Evolutionary conservation across 2,888 invertebrate species (phyloP), one percentile per base, ranked within the genome.

Genomic region (Hemaris fuciformis): DNA sequence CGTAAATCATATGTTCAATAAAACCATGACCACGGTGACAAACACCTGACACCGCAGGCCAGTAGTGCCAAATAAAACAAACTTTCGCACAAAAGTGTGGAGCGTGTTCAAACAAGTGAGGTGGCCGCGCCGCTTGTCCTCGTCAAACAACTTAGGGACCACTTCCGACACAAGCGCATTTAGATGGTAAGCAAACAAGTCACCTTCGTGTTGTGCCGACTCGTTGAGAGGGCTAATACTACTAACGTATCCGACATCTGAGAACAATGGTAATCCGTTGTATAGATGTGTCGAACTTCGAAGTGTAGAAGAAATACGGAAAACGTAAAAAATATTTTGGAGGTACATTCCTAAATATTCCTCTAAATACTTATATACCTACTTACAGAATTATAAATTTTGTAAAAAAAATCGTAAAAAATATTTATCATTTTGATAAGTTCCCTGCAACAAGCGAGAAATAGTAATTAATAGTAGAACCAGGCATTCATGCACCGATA

Each of bases 131-230:
- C 65, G 57, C 63, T 67, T 61, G 57, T 61, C 70, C 69, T 72
- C 57, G 58, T 61, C 67, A 74, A 71, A 76, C 76, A 73, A 67
- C 68, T 68, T 60, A 68, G 62, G 59, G 59, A 62, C 48, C 63
- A 65, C 65, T 43, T 57, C 38, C 25, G 20, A 25, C 8, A 38
- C 25, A 38, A 60, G 25, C 23, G 23, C 38, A 23, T 60, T 48
- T 25, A 41, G 46, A 38, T 42, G 23, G 38, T 38, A 46, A 31
- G 34, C 38, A 48, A 60, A 53, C 60, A 60, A 18, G 18, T 34
- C 60, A 23, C 48, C 15, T 5, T 10, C 15, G n/a, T 6, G 8
- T 1, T 8, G 34, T 13, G 34, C 48, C 27, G 48, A 8, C 27
- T 53, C 15, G 15, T 6, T 4, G 27, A 53, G 18, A 27, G 48